Conservation (phyloP, 2,888 invertebrate species). For the Saturnia japonica region DNA sequence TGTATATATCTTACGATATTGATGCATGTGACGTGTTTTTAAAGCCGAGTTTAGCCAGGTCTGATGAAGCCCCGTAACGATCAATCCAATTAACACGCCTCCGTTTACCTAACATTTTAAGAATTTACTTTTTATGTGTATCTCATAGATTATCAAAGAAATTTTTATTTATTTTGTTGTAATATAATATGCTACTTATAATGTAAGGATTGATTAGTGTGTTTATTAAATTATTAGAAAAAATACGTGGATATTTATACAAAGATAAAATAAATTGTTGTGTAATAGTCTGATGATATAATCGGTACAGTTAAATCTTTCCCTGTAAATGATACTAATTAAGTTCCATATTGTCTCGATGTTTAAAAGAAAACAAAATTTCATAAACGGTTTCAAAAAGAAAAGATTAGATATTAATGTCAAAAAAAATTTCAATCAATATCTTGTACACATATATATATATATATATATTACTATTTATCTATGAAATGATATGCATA, state of each 20-base stretch:
- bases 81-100: conserved; percentile 69
- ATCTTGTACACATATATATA: too few relatives aligned
- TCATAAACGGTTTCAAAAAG: background rate
- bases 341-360: background rate
- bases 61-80: conserved; percentile 69
- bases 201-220: background rate
- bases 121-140: conserved; percentile 16
- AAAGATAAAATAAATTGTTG: background rate
- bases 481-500: conserved; percentile 31
- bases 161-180: too few relatives aligned
- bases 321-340: background rate
- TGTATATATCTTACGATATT: conserved; percentile 4
- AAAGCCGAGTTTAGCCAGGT: conserved; percentile 67
- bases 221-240: background rate
- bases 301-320: background rate
- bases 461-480: conserved; percentile 36
- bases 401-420: conserved; percentile 18
- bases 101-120: conserved; percentile 48
- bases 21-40: conserved; percentile 41
- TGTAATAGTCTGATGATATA: too few relatives aligned
- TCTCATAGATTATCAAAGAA: background rate
- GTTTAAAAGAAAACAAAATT: background rate
- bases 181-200: too few relatives aligned
- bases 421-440: conserved; percentile 31
- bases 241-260: background rate